Percentiles rank a stretch among this genome's conserved stretches.
Evolutionary conservation across 2,888 invertebrate genomes (phyloP).

Genomic region (Tupiocoris notatus): DNA sequence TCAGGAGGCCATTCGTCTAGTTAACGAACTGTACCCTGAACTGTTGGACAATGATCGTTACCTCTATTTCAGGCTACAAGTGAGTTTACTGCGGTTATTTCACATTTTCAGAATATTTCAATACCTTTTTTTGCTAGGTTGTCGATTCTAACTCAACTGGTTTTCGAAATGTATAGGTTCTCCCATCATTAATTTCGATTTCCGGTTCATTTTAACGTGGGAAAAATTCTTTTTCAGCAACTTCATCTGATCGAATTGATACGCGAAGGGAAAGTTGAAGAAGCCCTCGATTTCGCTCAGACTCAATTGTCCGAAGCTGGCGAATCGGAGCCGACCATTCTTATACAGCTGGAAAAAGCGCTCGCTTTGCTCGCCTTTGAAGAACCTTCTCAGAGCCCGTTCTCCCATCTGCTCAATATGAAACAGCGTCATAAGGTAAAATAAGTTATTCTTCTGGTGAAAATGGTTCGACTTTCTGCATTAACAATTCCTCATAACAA

Average conservation of each 20-base stretch:
- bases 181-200: too few species aligned
- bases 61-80: slow-evolving; percentile 92
- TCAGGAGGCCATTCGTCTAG: slow-evolving; percentile 88
- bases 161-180: too few species aligned
- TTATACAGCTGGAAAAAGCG: slow-evolving; percentile 85
- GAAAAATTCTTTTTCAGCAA: slow-evolving; percentile 65
- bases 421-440: slow-evolving; percentile 94
- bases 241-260: slow-evolving; percentile 86
- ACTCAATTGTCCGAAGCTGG: slow-evolving; percentile 86
- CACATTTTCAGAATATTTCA: not conserved
- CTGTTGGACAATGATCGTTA: slow-evolving; percentile 92
- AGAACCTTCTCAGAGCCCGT: slow-evolving; percentile 91
- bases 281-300: slow-evolving; percentile 86
- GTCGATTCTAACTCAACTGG: too few species aligned
- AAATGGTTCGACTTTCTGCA: too few species aligned
- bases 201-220: too few species aligned
- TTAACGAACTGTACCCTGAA: slow-evolving; percentile 93
- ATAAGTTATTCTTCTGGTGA: too few species aligned
- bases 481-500: too few species aligned
- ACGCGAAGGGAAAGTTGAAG: slow-evolving; percentile 78
- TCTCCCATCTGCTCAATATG: slow-evolving; percentile 88
- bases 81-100: too few species aligned
- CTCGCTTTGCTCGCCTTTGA: slow-evolving; percentile 94
- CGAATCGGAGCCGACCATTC: slow-evolving; percentile 69
- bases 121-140: too few species aligned